phyloP scores from a whole-genome alignment of 2,888 invertebrate genomes.

The Lathronympha strigana region DNA sequence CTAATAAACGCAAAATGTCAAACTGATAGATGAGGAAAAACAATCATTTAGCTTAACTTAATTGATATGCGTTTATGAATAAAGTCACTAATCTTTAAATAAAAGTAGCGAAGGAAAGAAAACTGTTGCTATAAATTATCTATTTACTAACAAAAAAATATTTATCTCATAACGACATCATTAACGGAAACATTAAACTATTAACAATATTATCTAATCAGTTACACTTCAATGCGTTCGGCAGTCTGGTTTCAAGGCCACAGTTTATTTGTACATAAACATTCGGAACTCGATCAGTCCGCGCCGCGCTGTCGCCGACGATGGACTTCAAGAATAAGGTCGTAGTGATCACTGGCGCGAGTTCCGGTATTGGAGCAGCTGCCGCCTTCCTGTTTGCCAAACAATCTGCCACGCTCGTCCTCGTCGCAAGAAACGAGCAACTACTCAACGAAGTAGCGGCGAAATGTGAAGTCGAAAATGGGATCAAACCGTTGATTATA shows the following conservation, averaged over 20 bases:
- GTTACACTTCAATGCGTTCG: slow-evolving; percentile 25
- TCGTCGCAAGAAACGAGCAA: slow-evolving; percentile 87
- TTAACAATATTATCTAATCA: slow-evolving; percentile 28
- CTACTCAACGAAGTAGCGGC: slow-evolving; percentile 86
- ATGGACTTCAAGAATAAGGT: slow-evolving; percentile 86
- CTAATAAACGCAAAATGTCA: no score
- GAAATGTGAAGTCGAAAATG: slow-evolving; percentile 78
- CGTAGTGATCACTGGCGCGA: slow-evolving; percentile 87
- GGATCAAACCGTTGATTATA: slow-evolving; percentile 82
- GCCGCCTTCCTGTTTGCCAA: slow-evolving; percentile 87
- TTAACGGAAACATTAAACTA: slow-evolving; percentile 1
- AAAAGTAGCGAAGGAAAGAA: not conserved
- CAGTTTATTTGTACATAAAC: slow-evolving; percentile 37
- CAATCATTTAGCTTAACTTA: not conserved
- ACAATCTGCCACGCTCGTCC: slow-evolving; percentile 86
- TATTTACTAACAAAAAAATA: not conserved
- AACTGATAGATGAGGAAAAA: not conserved
- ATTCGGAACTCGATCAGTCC: slow-evolving; percentile 45
- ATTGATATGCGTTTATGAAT: no score
- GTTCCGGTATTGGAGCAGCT: slow-evolving; percentile 89
- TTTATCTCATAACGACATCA: slow-evolving; percentile 11
- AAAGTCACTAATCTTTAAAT: no score
- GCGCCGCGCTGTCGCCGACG: slow-evolving; percentile 46
- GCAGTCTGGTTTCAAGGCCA: slow-evolving; percentile 31
- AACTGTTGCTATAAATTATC: not conserved